Conservation (phyloP, 1,140 invertebrate species). For the Pseudomyrmex flavicornis region DNA sequence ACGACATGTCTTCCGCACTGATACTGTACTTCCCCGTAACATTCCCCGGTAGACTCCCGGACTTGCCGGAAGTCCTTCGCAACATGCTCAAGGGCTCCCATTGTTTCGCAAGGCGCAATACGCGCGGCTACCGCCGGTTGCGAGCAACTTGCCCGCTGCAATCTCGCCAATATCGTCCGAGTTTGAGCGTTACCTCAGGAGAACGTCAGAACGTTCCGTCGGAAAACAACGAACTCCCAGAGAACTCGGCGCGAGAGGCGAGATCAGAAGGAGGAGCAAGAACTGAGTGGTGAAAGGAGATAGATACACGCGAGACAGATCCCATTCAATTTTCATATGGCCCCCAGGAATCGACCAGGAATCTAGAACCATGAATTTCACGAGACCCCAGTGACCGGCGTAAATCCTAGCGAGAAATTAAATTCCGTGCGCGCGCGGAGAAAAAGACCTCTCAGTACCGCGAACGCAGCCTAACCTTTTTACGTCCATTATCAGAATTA, state of each 20-base stretch:
- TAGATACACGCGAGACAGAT: constrained; percentile 6
- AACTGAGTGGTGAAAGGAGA: not conserved
- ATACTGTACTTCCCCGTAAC: not conserved
- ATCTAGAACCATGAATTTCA: constrained; percentile 42
- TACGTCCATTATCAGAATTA: constrained; percentile 67
- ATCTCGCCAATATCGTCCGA: constrained; percentile 56
- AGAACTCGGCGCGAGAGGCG: constrained; percentile 32
- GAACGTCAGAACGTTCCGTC: constrained; percentile 22
- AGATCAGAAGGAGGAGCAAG: not conserved
- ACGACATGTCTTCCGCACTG: constrained; percentile 1
- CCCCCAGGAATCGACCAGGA: not conserved
- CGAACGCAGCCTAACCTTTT: constrained; percentile 31
- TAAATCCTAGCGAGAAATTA: constrained; percentile 48
- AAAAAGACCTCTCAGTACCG: constrained; percentile 1
- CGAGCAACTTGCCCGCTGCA: constrained; percentile 50
- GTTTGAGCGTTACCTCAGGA: constrained; percentile 51
- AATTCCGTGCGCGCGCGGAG: constrained; percentile 21
- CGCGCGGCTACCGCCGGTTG: constrained; percentile 28
- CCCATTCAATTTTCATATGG: constrained; percentile 31
- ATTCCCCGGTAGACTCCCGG: constrained; percentile 21
- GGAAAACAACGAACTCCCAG: constrained; percentile 38
- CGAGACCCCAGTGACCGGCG: constrained; percentile 21
- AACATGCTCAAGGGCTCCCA: constrained; percentile 27
- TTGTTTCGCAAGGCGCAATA: constrained; percentile 57
- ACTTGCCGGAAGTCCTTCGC: constrained; percentile 36